Evolutionary conservation across 2,888 invertebrate species (phyloP).

Genomic region (Caenorhabditis japonica): DNA sequence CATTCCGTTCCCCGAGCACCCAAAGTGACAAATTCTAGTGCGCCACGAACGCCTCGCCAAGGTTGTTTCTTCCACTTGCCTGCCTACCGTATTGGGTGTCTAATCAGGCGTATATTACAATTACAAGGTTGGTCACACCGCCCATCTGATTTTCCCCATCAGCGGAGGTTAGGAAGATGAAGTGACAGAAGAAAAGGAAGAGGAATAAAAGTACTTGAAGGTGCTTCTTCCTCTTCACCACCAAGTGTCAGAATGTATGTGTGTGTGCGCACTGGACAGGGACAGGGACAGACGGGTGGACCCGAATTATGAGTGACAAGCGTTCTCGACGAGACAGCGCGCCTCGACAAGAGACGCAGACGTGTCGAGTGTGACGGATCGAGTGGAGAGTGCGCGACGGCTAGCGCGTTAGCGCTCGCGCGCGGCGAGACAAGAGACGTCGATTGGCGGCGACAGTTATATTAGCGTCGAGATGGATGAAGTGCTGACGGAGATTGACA

Average conservation of each 20-base stretch:
- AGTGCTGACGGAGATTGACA: conserved; percentile 59
- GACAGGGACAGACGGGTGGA: conserved; percentile 37
- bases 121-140: conserved; percentile 22
- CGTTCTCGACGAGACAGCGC: conserved; percentile 15
- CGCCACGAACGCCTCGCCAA: conserved; percentile 40
- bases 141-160: background rate
- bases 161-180: no score
- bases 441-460: conserved; percentile 58
- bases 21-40: conserved; percentile 37
- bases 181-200: no score
- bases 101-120: conserved; percentile 37
- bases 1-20: conserved; percentile 6
- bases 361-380: conserved; percentile 22
- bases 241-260: conserved; percentile 40
- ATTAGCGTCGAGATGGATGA: conserved; percentile 58
- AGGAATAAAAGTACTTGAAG: no score
- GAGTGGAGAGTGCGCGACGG: conserved; percentile 27
- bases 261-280: conserved; percentile 32
- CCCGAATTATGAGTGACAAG: conserved; percentile 52
- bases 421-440: conserved; percentile 44
- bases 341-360: conserved; percentile 22
- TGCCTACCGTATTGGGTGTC: conserved; percentile 18
- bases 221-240: no score
- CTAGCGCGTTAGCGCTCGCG: conserved; percentile 22
- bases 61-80: conserved; percentile 32